A percentile compares a stretch with the other conserved stretches of the same genome.
Conservation (phyloP, 2,113 vertebrate genomes). For the Chitala chitala region DNA sequence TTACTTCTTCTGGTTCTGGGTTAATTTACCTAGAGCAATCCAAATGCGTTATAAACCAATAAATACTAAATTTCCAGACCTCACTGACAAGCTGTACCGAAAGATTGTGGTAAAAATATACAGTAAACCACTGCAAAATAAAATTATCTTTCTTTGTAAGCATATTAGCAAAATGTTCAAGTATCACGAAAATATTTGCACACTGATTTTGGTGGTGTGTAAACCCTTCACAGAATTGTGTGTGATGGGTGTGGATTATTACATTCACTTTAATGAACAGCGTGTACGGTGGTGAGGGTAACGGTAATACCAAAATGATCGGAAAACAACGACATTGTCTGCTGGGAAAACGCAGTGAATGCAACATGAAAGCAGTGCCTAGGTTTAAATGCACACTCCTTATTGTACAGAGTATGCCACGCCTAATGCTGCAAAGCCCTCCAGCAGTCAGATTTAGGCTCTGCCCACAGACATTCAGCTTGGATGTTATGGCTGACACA, state of each 20-base stretch:
- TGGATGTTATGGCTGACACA: background rate
- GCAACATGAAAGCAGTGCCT: background rate
- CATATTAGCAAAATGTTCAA: constrained; percentile 29
- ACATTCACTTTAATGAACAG: constrained; percentile 26
- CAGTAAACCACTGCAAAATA: constrained; percentile 21
- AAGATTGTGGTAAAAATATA: constrained; percentile 27
- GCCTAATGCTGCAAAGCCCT: background rate
- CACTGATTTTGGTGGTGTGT: constrained; percentile 32
- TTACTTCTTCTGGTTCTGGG: background rate
- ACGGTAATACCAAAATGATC: background rate
- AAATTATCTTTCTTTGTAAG: constrained; percentile 20
- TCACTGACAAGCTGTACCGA: constrained; percentile 23
- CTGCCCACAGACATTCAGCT: background rate
- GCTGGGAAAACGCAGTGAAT: background rate
- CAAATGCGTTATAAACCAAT: constrained; percentile 26
- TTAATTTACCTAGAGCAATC: constrained; percentile 9
- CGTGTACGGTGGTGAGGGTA: background rate
- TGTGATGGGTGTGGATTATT: constrained; percentile 13
- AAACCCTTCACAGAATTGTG: constrained; percentile 18
- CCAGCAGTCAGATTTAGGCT: background rate
- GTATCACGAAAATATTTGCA: constrained; percentile 26
- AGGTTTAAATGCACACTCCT: background rate
- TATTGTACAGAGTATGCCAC: background rate
- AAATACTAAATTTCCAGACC: constrained; percentile 29
- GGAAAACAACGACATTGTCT: background rate